A percentile compares a stretch with the other conserved stretches of the same genome.
Evolutionary conservation across 1,140 invertebrate species (phyloP).

Genomic region (Drosophila repleta): DNA sequence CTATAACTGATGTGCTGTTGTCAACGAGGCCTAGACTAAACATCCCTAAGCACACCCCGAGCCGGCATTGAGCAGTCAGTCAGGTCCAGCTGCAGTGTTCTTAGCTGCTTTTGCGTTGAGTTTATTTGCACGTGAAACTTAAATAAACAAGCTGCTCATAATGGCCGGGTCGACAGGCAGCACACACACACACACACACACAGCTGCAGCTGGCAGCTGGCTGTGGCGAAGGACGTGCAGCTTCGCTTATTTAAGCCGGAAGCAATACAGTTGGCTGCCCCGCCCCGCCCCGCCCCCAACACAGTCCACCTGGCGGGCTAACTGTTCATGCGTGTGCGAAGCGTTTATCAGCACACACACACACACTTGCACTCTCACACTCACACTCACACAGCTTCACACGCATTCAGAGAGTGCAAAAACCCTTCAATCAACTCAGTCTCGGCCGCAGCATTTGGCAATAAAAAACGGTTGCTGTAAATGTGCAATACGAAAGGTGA

Average conservation of each 20-base stretch:
- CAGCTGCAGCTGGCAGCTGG: constrained; percentile 39
- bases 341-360: constrained; percentile 37
- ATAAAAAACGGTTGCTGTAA: constrained; percentile 28
- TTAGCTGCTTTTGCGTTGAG: constrained; percentile 8
- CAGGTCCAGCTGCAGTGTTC: no score
- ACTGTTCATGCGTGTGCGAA: constrained; percentile 1
- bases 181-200: constrained; percentile 9
- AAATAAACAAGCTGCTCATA: constrained; percentile 55
- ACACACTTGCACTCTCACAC: not conserved
- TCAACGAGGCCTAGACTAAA: no score
- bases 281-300: not conserved
- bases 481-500: constrained; percentile 15
- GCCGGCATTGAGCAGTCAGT: no score
- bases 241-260: constrained; percentile 39
- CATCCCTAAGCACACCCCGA: no score
- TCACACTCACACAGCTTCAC: not conserved
- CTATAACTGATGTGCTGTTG: no score
- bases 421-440: constrained; percentile 52
- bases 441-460: constrained; percentile 32
- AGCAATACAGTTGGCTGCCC: constrained; percentile 21
- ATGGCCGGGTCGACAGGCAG: constrained; percentile 12
- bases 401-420: no score
- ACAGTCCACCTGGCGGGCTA: not conserved
- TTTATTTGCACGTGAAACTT: constrained; percentile 55
- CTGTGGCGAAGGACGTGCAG: constrained; percentile 32